phyloP scores from a whole-genome alignment of 92 coral and sea anemone species.

The Actinostola sp. region DNA sequence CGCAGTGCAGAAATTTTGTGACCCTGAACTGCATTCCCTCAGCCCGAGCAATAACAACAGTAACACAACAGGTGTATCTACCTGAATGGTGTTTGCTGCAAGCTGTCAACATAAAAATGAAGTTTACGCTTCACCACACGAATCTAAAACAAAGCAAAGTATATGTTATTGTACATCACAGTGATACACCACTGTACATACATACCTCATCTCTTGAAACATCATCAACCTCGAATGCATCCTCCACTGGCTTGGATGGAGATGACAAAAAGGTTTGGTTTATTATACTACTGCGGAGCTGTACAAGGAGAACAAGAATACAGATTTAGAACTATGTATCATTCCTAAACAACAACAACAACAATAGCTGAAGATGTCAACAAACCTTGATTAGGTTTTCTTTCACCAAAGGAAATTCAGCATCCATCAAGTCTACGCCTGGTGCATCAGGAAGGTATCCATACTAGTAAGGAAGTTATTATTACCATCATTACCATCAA shows the following conservation, averaged over 20 bases:
- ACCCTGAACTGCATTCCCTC: too few relatives aligned
- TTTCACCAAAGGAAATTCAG: slow-evolving; percentile 62
- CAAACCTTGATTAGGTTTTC: slow-evolving; percentile 52
- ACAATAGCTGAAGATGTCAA: too few relatives aligned
- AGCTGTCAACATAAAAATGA: slow-evolving; percentile 66
- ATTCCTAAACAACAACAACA: not conserved
- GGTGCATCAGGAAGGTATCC: slow-evolving; percentile 91
- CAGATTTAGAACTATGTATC: not conserved
- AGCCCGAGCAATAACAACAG: too few relatives aligned
- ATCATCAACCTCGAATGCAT: slow-evolving; percentile 63
- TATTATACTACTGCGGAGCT: slow-evolving; percentile 79
- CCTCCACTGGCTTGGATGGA: slow-evolving; percentile 6
- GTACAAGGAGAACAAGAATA: slow-evolving; percentile 4
- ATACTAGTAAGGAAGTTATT: slow-evolving; percentile 35
- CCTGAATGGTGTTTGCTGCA: slow-evolving; percentile 86
- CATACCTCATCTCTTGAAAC: slow-evolving; percentile 84
- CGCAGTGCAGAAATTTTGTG: too few relatives aligned
- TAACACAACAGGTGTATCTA: too few relatives aligned
- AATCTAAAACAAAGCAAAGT: slow-evolving; percentile 45
- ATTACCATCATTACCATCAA: too few relatives aligned
- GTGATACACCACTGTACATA: not conserved
- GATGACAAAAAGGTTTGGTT: slow-evolving; percentile 41
- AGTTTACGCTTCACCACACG: slow-evolving; percentile 74
- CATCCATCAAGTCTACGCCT: slow-evolving; percentile 84
- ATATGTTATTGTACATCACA: not conserved